Conservation (phyloP, 2,888 invertebrate species). For the Trichogramma evanescens region DNA sequence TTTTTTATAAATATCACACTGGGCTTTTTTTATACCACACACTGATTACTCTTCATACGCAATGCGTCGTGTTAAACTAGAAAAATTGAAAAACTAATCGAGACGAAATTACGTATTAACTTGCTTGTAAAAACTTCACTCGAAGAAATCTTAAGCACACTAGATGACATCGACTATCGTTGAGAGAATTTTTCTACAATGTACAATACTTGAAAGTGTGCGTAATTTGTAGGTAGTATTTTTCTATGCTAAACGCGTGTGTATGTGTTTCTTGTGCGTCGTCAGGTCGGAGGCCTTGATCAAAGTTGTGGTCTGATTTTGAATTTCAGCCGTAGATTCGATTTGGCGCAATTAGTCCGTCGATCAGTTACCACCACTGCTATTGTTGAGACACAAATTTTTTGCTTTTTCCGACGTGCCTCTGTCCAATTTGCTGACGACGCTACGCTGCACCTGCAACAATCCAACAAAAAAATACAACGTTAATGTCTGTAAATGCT, state of each 20-base stretch:
- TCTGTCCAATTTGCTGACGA: slow-evolving; percentile 45
- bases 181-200: not conserved
- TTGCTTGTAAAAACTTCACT: slow-evolving; percentile 5
- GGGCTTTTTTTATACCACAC: slow-evolving; percentile 29
- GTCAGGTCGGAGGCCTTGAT: too few species aligned
- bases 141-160: slow-evolving; percentile 39
- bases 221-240: too few species aligned
- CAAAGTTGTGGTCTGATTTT: too few species aligned
- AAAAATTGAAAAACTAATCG: slow-evolving; percentile 8
- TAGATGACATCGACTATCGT: slow-evolving; percentile 18
- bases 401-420: slow-evolving; percentile 29
- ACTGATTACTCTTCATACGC: slow-evolving; percentile 8
- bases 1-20: slow-evolving; percentile 36
- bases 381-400: slow-evolving; percentile 38
- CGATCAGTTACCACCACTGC: slow-evolving; percentile 26
- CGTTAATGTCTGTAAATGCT: not conserved
- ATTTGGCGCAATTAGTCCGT: too few species aligned
- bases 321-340: too few species aligned
- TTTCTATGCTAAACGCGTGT: too few species aligned
- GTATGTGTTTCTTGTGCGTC: too few species aligned
- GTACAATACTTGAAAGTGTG: too few species aligned
- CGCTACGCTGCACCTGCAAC: slow-evolving; percentile 47
- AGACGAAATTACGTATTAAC: not conserved
- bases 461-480: slow-evolving; percentile 1
- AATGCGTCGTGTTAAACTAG: slow-evolving; percentile 15